Evolutionary conservation across 2,797 vertebrate genomes (phyloP).

Genomic region (Amphiprion clarkii): DNA sequence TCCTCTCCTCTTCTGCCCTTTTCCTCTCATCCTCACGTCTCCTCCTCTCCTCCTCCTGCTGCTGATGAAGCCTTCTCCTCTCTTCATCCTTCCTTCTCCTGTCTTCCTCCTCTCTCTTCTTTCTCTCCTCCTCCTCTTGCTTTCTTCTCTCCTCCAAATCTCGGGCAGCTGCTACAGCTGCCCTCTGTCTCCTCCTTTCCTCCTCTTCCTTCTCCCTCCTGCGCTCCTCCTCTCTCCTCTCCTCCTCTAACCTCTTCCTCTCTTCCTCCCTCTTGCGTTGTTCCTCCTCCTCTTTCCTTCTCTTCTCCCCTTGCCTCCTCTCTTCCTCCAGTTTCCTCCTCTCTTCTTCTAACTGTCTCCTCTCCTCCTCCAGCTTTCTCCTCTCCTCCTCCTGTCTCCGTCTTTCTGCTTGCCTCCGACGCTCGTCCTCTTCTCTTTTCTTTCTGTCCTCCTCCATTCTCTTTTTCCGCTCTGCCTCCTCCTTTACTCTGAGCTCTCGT

Average conservation of each 20-base stretch:
- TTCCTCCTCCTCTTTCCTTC: constrained; percentile 80
- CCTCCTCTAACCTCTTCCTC: constrained; percentile 59
- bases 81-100: constrained; percentile 73
- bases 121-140: constrained; percentile 68
- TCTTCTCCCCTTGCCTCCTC: constrained; percentile 72
- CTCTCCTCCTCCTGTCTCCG: constrained; percentile 75
- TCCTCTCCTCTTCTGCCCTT: constrained; percentile 61
- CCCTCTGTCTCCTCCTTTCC: constrained; percentile 73
- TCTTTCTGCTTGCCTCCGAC: constrained; percentile 64
- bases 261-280: constrained; percentile 66
- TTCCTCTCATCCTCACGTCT: constrained; percentile 68
- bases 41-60: constrained; percentile 75
- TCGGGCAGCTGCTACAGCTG: constrained; percentile 67
- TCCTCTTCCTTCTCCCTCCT: constrained; percentile 63
- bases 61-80: constrained; percentile 47
- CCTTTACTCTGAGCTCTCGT: constrained; percentile 71
- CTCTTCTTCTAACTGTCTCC: constrained; percentile 71
- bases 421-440: constrained; percentile 70
- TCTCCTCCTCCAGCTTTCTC: constrained; percentile 74
- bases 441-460: constrained; percentile 67
- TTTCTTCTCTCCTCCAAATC: constrained; percentile 61
- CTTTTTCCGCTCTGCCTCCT: constrained; percentile 71
- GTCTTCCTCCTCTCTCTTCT: constrained; percentile 63
- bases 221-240: constrained; percentile 63
- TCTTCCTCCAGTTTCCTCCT: constrained; percentile 80